Conservation (phyloP, 2,888 invertebrate species). For the Sylvicola cinctus region DNA sequence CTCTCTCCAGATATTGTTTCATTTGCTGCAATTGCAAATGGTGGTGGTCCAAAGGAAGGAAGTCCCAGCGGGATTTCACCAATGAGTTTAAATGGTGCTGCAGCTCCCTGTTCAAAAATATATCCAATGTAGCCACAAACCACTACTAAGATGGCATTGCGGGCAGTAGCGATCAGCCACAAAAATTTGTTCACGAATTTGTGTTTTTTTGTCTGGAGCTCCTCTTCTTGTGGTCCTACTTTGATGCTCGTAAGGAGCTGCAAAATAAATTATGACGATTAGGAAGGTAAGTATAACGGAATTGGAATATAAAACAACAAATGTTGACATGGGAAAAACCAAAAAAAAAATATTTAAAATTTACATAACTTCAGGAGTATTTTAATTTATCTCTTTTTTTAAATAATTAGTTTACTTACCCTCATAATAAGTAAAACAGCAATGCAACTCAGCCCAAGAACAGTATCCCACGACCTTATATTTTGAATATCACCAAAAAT, state of each 20-base stretch:
- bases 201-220: constrained; percentile 32
- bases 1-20: constrained; percentile 29
- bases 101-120: constrained; percentile 30
- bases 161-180: constrained; percentile 59
- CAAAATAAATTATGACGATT: constrained; percentile 10
- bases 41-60: constrained; percentile 41
- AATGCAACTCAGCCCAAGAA: constrained; percentile 56
- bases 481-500: constrained; percentile 43
- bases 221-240: constrained; percentile 33
- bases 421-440: constrained; percentile 52
- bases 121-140: constrained; percentile 48
- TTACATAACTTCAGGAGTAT: too few relatives aligned
- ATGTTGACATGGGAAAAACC: too few relatives aligned
- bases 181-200: constrained; percentile 39
- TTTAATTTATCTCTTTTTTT: not conserved
- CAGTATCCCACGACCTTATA: constrained; percentile 48
- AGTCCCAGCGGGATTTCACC: constrained; percentile 59
- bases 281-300: too few relatives aligned
- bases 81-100: constrained; percentile 43
- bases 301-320: too few relatives aligned
- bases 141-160: constrained; percentile 71
- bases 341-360: too few relatives aligned
- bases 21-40: constrained; percentile 37
- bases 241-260: constrained; percentile 43
- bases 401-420: constrained; percentile 28